Evolutionary conservation across 1,140 invertebrate species (phyloP).

Genomic region (Zaprionus nigranus): DNA sequence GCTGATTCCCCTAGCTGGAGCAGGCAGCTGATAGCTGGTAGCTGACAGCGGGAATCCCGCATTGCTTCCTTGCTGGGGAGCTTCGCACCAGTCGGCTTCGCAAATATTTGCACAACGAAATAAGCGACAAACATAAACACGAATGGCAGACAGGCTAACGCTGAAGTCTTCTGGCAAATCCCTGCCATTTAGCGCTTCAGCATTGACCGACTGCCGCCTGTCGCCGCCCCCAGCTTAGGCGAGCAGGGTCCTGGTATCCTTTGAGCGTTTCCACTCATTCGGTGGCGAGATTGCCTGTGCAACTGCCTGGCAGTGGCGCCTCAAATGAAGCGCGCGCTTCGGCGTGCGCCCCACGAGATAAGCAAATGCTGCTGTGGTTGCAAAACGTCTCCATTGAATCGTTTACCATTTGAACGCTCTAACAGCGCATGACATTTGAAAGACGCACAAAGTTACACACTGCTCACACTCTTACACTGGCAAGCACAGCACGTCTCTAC

Average conservation of each 20-base stretch:
- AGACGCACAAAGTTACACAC: constrained; percentile 42
- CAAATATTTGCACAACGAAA: constrained; percentile 76
- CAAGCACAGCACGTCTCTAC: background rate
- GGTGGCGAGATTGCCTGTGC: background rate
- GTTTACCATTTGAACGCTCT: constrained; percentile 74
- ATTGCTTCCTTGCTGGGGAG: constrained; percentile 10
- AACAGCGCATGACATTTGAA: constrained; percentile 78
- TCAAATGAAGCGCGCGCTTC: constrained; percentile 76
- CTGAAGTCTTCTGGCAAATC: constrained; percentile 65
- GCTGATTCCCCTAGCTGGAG: constrained; percentile 33
- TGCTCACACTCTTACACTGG: background rate
- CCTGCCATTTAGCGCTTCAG: constrained; percentile 69
- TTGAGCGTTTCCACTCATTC: constrained; percentile 58
- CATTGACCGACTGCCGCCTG: constrained; percentile 49
- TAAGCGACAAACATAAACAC: constrained; percentile 78
- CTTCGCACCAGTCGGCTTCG: constrained; percentile 49
- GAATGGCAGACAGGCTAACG: constrained; percentile 29
- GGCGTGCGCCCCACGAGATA: constrained; percentile 70
- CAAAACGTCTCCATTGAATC: constrained; percentile 64
- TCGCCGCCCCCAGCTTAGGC: constrained; percentile 22
- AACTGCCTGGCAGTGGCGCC: constrained; percentile 23
- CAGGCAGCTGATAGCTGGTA: constrained; percentile 13
- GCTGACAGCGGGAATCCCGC: constrained; percentile 10
- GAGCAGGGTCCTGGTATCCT: constrained; percentile 48
- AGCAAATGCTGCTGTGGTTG: constrained; percentile 67